Evolutionary conservation across 2,113 vertebrate genomes (phyloP).

Genomic region (Vanacampus margaritifer): DNA sequence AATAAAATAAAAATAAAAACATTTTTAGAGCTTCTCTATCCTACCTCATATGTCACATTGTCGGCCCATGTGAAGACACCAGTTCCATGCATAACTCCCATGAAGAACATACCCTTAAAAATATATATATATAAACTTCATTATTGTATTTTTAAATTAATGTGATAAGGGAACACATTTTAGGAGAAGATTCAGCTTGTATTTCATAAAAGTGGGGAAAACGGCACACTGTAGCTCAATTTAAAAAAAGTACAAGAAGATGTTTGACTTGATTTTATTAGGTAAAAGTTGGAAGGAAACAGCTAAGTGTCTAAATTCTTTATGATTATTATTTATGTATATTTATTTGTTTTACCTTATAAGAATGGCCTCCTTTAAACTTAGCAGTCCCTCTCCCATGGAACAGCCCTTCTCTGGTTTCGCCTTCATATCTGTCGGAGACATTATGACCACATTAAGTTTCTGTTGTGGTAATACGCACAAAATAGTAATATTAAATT

Average conservation of each 20-base stretch:
- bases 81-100: slow-evolving; percentile 83
- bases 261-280: too few relatives aligned
- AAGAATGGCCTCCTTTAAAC: slow-evolving; percentile 80
- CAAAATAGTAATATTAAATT: not conserved
- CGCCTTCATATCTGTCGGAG: slow-evolving; percentile 79
- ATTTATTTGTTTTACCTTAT: slow-evolving; percentile 63
- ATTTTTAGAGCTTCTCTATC: not conserved
- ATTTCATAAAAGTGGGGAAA: not conserved
- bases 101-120: slow-evolving; percentile 83
- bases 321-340: not conserved
- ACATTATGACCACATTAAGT: not conserved
- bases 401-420: slow-evolving; percentile 62
- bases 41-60: slow-evolving; percentile 86
- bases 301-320: too few relatives aligned
- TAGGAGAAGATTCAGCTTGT: not conserved
- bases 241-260: not conserved
- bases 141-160: not conserved
- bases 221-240: not conserved
- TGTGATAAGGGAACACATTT: not conserved
- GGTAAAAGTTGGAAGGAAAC: not conserved
- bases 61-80: slow-evolving; percentile 79
- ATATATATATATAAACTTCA: not conserved
- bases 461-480: not conserved
- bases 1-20: not conserved
- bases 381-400: slow-evolving; percentile 79